Base-by-base conservation (phyloP, 2,113 vertebrate genomes). In the Epinephelus fuscoguttatus region DNA sequence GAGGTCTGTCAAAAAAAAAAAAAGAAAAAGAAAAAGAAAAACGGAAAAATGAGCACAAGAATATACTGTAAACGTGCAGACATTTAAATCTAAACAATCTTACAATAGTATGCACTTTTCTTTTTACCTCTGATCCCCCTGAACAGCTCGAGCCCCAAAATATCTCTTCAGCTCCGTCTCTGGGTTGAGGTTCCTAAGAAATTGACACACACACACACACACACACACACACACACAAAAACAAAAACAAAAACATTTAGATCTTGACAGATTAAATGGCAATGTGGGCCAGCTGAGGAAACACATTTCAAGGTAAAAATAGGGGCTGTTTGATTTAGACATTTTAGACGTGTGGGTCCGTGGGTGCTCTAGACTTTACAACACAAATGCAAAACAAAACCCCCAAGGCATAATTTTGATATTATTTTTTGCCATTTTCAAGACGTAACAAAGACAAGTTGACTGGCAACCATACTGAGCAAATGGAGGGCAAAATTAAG, bases 81-180 rank as follows among this genome's bases (percentile, higher is more conserved):
- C 3, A 42, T 23, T 63, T 57, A 11, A 55, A 74, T 27, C 6
- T 4, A 73, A 73, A 59, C 21, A 67, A 64, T 45, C 12, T 33
- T 1, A 7, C 3, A 27, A 55, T 40, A 0, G 25, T 4, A 27
- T 25, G 2, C 15, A 25, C 17, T 63, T 40, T 70, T 96, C 95
- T 96, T 96, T 89, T 75, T 87, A 99, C 98, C 97, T 97, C 90
- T 98, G 98, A 70, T 99, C 97, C 4, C 98, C 98, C 0, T 99
- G 94, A 79, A 99, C 96, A 2, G 98, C 98, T 8, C 98, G 97
- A 84, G 97, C 97, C 49, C 98, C 98, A 50, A 99, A 99, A 89
- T 98, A 99, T 91, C 97, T 96, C 93, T 99, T 99, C 88, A 99
- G 90, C 91, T 99, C 98, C 0, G 97, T 99, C 86, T 99, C 98